Evolutionary conservation across 2,888 invertebrate genomes (phyloP).

Genomic region (Phania funesta): DNA sequence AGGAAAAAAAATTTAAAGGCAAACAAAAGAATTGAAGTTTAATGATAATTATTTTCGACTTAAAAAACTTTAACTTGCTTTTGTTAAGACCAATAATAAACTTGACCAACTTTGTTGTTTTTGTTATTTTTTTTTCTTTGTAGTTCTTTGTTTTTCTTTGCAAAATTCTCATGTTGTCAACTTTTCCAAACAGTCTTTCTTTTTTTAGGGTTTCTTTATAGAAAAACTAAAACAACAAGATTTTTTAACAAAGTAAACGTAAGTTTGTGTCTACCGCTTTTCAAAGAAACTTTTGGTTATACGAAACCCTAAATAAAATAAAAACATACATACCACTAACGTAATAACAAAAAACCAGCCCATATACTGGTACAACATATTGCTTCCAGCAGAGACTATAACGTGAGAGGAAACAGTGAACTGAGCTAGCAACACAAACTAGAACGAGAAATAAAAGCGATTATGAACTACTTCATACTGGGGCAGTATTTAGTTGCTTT

Average conservation of each 20-base stretch:
- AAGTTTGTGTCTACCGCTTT: slow-evolving; percentile 48
- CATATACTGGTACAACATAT: slow-evolving; percentile 17
- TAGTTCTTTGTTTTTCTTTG: slow-evolving; percentile 45
- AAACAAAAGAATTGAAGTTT: slow-evolving; percentile 36
- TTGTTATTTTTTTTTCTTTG: slow-evolving; percentile 48
- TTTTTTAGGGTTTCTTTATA: slow-evolving; percentile 23
- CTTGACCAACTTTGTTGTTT: slow-evolving; percentile 68
- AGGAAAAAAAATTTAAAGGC: background rate
- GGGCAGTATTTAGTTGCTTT: too few relatives aligned
- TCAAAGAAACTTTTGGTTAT: slow-evolving; percentile 25
- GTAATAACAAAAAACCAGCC: background rate
- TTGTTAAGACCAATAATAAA: slow-evolving; percentile 46
- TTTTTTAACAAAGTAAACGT: slow-evolving; percentile 19
- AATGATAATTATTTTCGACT: slow-evolving; percentile 61
- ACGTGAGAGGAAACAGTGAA: background rate
- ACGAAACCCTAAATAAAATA: slow-evolving; percentile 33
- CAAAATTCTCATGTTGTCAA: slow-evolving; percentile 62
- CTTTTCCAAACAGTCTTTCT: slow-evolving; percentile 40
- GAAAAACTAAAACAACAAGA: slow-evolving; percentile 37
- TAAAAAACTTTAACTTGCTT: slow-evolving; percentile 51
- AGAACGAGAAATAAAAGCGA: too few relatives aligned
- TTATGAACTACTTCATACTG: too few relatives aligned
- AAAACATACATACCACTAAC: background rate
- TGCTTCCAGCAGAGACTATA: slow-evolving; percentile 6
- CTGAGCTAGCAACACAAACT: background rate